phyloP scores from a whole-genome alignment of 1,140 invertebrate genomes.

The Episyrphus balteatus region DNA sequence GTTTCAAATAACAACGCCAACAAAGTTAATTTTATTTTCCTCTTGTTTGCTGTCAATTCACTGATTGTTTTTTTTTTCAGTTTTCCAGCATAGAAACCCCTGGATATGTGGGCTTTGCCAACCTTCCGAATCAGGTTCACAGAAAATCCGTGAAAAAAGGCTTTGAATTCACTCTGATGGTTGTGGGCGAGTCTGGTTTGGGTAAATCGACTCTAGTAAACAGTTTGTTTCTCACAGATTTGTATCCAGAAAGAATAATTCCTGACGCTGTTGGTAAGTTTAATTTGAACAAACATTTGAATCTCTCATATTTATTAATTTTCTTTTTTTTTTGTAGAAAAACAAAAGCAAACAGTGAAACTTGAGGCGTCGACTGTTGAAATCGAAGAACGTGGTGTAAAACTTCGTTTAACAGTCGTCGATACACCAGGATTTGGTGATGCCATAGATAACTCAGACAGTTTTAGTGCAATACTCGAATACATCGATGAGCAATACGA shows the following conservation, averaged over 20 bases:
- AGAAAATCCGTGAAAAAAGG: conserved; percentile 95
- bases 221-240: conserved; percentile 92
- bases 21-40: neutral
- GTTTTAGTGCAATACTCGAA: conserved; percentile 79
- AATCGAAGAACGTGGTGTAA: conserved; percentile 86
- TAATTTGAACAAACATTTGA: neutral
- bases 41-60: neutral
- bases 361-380: conserved; percentile 86
- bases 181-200: conserved; percentile 91
- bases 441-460: conserved; percentile 95
- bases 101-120: conserved; percentile 87
- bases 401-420: conserved; percentile 79
- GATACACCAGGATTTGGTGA: conserved; percentile 99
- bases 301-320: neutral
- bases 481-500: conserved; percentile 94
- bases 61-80: conserved; percentile 38
- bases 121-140: conserved; percentile 90
- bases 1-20: no score
- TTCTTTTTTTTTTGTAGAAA: conserved; percentile 46
- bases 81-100: conserved; percentile 72
- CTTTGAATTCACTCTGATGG: conserved; percentile 97
- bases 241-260: conserved; percentile 80
- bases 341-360: conserved; percentile 80
- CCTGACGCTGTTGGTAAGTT: conserved; percentile 70
- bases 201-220: conserved; percentile 98